phyloP scores from a whole-genome alignment of 2,888 invertebrate species.

The Drosophila austrosaltans region DNA sequence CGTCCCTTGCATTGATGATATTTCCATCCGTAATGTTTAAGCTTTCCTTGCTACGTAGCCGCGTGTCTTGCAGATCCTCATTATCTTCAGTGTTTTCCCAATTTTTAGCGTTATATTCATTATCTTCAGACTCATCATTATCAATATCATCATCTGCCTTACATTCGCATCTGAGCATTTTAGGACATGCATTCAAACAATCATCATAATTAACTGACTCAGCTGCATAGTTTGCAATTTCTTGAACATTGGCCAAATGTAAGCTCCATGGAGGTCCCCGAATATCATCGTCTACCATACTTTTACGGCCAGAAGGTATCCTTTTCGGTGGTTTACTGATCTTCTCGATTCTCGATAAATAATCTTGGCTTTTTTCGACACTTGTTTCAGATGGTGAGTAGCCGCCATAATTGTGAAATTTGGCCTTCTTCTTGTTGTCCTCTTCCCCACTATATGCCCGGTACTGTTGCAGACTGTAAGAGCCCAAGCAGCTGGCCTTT shows the following conservation, averaged over 20 bases:
- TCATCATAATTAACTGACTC: not conserved
- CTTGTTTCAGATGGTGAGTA: conserved; percentile 45
- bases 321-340: conserved; percentile 22
- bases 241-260: not conserved
- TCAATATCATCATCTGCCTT: not conserved
- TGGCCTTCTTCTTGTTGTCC: not conserved
- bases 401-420: conserved; percentile 35
- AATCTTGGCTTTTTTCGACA: not conserved
- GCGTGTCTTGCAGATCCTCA: no score
- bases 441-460: conserved; percentile 14
- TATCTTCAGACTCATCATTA: not conserved
- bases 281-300: not conserved
- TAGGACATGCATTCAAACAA: not conserved
- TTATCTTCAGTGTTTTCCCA: no score
- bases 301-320: not conserved
- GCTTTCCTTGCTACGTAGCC: not conserved
- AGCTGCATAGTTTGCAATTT: not conserved
- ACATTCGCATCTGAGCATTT: not conserved
- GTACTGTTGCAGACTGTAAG: conserved; percentile 1
- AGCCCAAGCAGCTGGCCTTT: not conserved
- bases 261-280: not conserved
- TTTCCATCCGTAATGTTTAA: not conserved
- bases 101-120: not conserved
- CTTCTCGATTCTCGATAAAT: conserved; percentile 16
- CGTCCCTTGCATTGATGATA: not conserved